phyloP scores from a whole-genome alignment of 2,797 vertebrate genomes.

The Lithobates pipiens region DNA sequence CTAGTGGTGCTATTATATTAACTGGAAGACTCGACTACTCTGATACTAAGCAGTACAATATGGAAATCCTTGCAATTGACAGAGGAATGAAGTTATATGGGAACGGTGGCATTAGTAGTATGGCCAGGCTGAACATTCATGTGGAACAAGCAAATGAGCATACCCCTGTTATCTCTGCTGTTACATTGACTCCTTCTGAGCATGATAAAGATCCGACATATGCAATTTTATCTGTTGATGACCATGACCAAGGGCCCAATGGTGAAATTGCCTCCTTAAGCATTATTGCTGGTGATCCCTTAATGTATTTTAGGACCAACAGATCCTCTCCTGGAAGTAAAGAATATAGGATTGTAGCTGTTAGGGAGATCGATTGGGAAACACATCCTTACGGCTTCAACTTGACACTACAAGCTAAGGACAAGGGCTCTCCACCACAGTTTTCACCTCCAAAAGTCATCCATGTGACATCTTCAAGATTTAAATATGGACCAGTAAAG shows the following conservation, averaged over 20 bases:
- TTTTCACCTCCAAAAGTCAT: slow-evolving; percentile 92
- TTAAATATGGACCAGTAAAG: slow-evolving; percentile 85
- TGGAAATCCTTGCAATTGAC: slow-evolving; percentile 96
- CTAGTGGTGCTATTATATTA: slow-evolving; percentile 90
- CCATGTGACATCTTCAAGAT: slow-evolving; percentile 85
- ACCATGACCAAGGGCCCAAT: slow-evolving; percentile 90
- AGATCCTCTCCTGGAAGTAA: slow-evolving; percentile 91
- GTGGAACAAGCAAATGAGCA: slow-evolving; percentile 93
- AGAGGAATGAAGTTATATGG: slow-evolving; percentile 96
- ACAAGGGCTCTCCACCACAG: slow-evolving; percentile 92
- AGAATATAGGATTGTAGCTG: slow-evolving; percentile 93
- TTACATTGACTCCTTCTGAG: slow-evolving; percentile 83
- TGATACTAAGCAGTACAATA: slow-evolving; percentile 86
- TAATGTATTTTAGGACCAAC: slow-evolving; percentile 91
- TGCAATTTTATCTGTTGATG: slow-evolving; percentile 89
- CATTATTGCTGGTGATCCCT: slow-evolving; percentile 90
- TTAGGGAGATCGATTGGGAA: slow-evolving; percentile 88
- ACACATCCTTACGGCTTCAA: slow-evolving; percentile 93
- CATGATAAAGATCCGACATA: slow-evolving; percentile 88
- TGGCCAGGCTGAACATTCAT: slow-evolving; percentile 90
- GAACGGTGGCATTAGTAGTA: slow-evolving; percentile 97
- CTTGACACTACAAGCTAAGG: slow-evolving; percentile 95
- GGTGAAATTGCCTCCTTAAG: slow-evolving; percentile 93
- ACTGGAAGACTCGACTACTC: slow-evolving; percentile 90
- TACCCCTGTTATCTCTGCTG: slow-evolving; percentile 86